Base-by-base conservation (phyloP, 2,888 invertebrate genomes). In the Eledone cirrhosa region DNA sequence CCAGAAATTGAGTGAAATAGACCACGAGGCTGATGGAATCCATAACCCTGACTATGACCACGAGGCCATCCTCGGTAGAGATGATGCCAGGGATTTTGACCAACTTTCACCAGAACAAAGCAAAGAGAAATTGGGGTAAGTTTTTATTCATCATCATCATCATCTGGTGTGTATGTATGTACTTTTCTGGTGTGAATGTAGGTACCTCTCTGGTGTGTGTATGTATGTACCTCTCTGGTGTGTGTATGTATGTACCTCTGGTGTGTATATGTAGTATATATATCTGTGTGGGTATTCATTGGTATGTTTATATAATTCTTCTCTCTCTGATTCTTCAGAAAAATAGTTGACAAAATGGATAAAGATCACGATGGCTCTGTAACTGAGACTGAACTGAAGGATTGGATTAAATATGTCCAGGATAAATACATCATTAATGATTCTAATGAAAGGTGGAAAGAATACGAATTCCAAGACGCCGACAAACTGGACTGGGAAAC, bases 351-450 rank as follows among this genome's bases (percentile, higher is more conserved):
- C 87, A 97, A 96, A 92, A 99, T 99, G 83, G 99, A 99, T 90
- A 92, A 86, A 78, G 84, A 90, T 78, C 81, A 84, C 31, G 89
- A 90, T 84, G 88, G 88, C 0, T 79, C 81, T 19, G 88, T 91
- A 13, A 94, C 95, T 0, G 93, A 96, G 80, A 94, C 95, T 78
- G 99, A 99, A 91, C 92, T 99, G 33, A 96, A 96, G 90, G 95
- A 96, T 85, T 99, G 99, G 98, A 98, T 99, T 87, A 93, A 95
- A 83, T 97, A 95, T 90, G 97, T 98, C 0, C 98, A 98, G 91
- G 94, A 94, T 86, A 93, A 96, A 78, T 99, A 99, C 90, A 95
- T 98, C 63, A 93, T 94, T 74, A 96, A 97, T 86, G 98, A 99
- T 91, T 96, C 98, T 0, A 95, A 96, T 47, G 93, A 96, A 11